Conservation (phyloP, 92 coral and sea anemone genomes). For the Porites lobata region DNA sequence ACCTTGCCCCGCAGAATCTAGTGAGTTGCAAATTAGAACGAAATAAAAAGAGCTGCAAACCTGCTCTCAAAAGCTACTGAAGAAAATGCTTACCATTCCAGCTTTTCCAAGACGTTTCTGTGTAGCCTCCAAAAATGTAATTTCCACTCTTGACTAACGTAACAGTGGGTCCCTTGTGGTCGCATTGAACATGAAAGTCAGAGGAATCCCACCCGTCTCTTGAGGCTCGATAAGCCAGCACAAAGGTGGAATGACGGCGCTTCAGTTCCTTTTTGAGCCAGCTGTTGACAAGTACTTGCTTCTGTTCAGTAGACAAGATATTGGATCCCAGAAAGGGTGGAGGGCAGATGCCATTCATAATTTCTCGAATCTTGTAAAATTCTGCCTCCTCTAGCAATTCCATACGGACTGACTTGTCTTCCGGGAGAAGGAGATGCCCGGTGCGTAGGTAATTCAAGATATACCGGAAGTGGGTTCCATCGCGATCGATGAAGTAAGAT, state of each 20-base stretch:
- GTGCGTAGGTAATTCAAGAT: slow-evolving; percentile 80
- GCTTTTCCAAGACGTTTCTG: slow-evolving; percentile 25
- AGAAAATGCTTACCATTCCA: no score
- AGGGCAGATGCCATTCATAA: slow-evolving; percentile 55
- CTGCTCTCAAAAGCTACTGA: no score
- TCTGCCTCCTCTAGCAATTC: slow-evolving; percentile 78
- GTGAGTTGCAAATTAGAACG: no score
- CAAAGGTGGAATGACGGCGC: neutral
- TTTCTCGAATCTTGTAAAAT: slow-evolving; percentile 80
- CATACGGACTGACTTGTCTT: slow-evolving; percentile 46
- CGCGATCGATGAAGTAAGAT: slow-evolving; percentile 80
- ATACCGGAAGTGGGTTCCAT: slow-evolving; percentile 79
- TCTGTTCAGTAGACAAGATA: slow-evolving; percentile 45
- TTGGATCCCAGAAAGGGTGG: slow-evolving; percentile 29
- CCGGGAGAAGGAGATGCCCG: slow-evolving; percentile 70
- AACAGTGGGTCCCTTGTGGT: slow-evolving; percentile 55
- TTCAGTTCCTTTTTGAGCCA: neutral
- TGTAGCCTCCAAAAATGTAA: slow-evolving; percentile 63
- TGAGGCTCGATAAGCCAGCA: slow-evolving; percentile 55
- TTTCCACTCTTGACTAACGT: slow-evolving; percentile 55
- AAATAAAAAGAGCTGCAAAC: no score
- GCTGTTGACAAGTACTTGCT: neutral
- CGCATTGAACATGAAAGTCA: slow-evolving; percentile 43
- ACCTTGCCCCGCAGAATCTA: no score
- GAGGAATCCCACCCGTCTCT: slow-evolving; percentile 57